Percentiles rank a stretch among this genome's conserved stretches.
phyloP scores from a whole-genome alignment of 2,113 vertebrate species.

The Siniperca chuatsi region DNA sequence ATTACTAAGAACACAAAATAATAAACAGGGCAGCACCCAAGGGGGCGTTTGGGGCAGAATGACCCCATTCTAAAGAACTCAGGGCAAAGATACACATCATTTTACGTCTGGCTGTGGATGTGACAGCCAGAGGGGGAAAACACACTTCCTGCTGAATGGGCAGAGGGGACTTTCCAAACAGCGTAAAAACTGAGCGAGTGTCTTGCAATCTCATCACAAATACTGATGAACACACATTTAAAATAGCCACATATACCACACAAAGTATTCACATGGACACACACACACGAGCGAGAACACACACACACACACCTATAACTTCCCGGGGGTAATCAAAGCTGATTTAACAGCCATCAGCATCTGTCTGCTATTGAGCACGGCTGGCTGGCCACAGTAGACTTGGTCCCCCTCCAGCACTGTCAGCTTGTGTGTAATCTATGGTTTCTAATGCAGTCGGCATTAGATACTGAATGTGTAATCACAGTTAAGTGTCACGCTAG shows the following conservation, averaged over 20 bases:
- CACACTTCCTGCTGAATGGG: constrained; percentile 64
- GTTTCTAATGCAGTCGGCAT: constrained; percentile 59
- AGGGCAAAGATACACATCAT: constrained; percentile 66
- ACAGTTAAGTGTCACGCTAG: constrained; percentile 44
- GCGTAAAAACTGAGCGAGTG: constrained; percentile 40
- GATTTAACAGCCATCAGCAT: constrained; percentile 65
- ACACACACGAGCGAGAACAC: background rate
- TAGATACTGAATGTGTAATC: constrained; percentile 49
- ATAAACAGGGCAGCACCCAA: constrained; percentile 53
- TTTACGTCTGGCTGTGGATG: constrained; percentile 48
- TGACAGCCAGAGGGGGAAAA: constrained; percentile 30
- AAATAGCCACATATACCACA: constrained; percentile 22
- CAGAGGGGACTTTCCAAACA: constrained; percentile 69
- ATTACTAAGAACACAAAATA: constrained; percentile 31
- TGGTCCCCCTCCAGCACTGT: constrained; percentile 52
- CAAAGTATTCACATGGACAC: background rate
- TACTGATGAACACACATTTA: constrained; percentile 16
- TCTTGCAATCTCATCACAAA: constrained; percentile 42
- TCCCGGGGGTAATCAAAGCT: constrained; percentile 58
- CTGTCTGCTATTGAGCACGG: constrained; percentile 52
- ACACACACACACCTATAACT: constrained; percentile 26
- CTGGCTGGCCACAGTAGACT: constrained; percentile 51
- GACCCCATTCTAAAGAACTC: constrained; percentile 36
- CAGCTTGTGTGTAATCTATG: constrained; percentile 61
- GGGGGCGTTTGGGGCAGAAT: constrained; percentile 26